phyloP scores from a whole-genome alignment of 1,140 invertebrate species.

The Ostrea denselamellosa region DNA sequence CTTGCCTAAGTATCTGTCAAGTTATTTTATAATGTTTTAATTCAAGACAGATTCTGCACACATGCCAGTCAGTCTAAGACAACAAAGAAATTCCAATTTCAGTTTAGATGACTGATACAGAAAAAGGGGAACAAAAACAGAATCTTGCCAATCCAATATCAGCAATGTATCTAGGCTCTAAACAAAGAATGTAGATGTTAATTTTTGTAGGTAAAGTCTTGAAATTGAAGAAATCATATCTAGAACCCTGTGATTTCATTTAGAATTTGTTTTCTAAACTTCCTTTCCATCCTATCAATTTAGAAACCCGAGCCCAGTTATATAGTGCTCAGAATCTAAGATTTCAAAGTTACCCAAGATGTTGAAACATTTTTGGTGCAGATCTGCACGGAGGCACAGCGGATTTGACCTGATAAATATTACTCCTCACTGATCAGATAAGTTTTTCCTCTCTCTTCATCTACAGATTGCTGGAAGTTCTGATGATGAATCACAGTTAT shows the following conservation, averaged over 20 bases:
- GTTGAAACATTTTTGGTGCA: conserved; percentile 30
- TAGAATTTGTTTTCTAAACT: conserved; percentile 17
- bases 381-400: background rate
- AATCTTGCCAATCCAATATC: too few relatives aligned
- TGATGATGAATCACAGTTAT: background rate
- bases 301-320: background rate
- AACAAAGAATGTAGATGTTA: background rate
- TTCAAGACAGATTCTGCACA: background rate
- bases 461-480: conserved; percentile 10
- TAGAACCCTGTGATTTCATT: background rate
- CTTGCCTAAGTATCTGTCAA: background rate
- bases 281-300: background rate
- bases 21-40: background rate
- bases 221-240: background rate
- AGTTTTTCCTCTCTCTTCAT: background rate
- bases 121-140: too few relatives aligned
- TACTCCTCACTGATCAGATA: conserved; percentile 34
- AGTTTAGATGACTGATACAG: too few relatives aligned
- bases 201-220: background rate
- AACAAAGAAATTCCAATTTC: too few relatives aligned
- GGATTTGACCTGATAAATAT: conserved; percentile 25
- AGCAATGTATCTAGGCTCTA: background rate
- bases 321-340: background rate
- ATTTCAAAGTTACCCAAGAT: conserved; percentile 27
- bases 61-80: too few relatives aligned